phyloP scores from a whole-genome alignment of 35 echinoderm and acorn worm genomes.

The Chiridota heheva region DNA sequence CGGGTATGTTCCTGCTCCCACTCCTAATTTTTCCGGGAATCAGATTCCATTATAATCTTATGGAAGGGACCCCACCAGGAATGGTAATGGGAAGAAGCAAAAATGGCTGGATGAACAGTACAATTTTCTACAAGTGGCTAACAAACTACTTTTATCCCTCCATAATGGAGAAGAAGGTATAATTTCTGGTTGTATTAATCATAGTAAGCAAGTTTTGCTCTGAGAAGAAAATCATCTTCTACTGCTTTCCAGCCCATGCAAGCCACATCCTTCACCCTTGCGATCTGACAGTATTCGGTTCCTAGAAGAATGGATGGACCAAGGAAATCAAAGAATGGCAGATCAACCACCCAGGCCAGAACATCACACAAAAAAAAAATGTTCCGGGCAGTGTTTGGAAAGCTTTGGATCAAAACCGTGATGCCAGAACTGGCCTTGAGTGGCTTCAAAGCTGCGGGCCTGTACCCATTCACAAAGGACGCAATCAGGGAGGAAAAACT shows the following conservation, averaged over 20 bases:
- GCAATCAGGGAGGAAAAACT: slow-evolving; percentile 41
- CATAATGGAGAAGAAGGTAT: slow-evolving; percentile 26
- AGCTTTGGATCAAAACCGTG: slow-evolving; percentile 47
- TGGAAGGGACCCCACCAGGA: slow-evolving; percentile 32
- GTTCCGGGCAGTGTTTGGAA: slow-evolving; percentile 43
- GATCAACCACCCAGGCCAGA: slow-evolving; percentile 40
- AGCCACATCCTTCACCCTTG: slow-evolving; percentile 67
- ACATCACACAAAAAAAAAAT: slow-evolving; percentile 47
- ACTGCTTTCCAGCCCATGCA: slow-evolving; percentile 51
- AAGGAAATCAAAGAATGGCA: slow-evolving; percentile 38
- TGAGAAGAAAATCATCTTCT: slow-evolving; percentile 45
- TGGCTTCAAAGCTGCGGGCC: slow-evolving; percentile 46
- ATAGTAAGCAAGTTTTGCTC: slow-evolving; percentile 44
- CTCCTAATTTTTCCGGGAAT: slow-evolving; percentile 49
- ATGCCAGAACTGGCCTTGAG: background rate
- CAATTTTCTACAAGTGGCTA: slow-evolving; percentile 57
- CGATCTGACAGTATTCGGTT: slow-evolving; percentile 54
- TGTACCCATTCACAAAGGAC: slow-evolving; percentile 43
- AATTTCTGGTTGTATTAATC: slow-evolving; percentile 44
- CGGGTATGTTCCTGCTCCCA: slow-evolving; percentile 25
- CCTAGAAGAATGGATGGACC: slow-evolving; percentile 53
- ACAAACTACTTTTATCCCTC: slow-evolving; percentile 52
- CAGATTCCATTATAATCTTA: slow-evolving; percentile 46
- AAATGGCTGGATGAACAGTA: slow-evolving; percentile 50
- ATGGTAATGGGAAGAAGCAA: slow-evolving; percentile 54